Conservation (phyloP, 2,113 vertebrate genomes). For the human (Homo sapiens) region DNA sequence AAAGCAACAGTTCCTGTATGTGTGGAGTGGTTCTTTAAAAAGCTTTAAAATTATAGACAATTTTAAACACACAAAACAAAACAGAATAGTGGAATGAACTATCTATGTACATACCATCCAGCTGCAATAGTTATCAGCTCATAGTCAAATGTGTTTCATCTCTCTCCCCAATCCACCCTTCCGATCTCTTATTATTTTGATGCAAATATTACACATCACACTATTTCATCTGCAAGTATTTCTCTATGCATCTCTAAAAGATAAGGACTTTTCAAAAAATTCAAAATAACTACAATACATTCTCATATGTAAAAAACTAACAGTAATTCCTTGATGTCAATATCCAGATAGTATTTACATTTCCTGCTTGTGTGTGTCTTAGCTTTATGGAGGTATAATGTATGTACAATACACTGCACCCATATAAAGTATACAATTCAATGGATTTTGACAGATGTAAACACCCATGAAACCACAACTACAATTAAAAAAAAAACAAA, state of each 20-base stretch:
- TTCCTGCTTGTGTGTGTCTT: not conserved
- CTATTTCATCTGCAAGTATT: not conserved
- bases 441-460: not conserved
- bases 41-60: not conserved
- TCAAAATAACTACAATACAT: not conserved
- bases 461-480: not conserved
- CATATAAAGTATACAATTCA: not conserved
- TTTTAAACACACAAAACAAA: slow-evolving; percentile 13
- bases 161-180: not conserved
- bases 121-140: not conserved
- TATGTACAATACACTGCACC: not conserved
- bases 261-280: not conserved
- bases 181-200: not conserved
- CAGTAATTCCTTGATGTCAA: not conserved
- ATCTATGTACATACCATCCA: not conserved
- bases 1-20: not conserved
- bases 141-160: not conserved
- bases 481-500: not conserved
- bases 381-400: not conserved
- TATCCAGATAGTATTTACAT: not conserved
- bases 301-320: not conserved
- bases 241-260: not conserved
- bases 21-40: not conserved
- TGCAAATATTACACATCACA: not conserved
- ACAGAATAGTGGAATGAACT: not conserved